phyloP scores from a whole-genome alignment of 2,113 vertebrate genomes.

The Sciurus niger region DNA sequence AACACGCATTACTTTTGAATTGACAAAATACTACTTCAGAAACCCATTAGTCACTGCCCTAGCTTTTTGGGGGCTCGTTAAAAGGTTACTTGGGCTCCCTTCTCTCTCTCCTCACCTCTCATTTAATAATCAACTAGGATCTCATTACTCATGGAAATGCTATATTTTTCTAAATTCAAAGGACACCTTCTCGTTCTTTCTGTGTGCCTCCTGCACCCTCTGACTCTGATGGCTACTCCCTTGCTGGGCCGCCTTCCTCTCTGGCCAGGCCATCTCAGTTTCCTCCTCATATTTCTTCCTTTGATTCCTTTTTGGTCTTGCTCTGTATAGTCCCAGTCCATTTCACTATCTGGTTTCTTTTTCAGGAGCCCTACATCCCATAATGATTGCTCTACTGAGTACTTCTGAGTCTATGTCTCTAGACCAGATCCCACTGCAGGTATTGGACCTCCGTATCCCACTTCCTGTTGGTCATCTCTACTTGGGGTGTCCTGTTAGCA shows the following conservation, averaged over 20 bases:
- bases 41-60: not conserved
- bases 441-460: not conserved
- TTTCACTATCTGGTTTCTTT: not conserved
- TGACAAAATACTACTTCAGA: not conserved
- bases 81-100: not conserved
- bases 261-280: not conserved
- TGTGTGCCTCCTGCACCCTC: not conserved
- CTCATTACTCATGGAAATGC: not conserved
- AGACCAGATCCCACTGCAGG: not conserved
- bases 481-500: not conserved
- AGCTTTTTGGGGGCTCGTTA: not conserved
- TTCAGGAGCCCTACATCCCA: not conserved
- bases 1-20: not conserved
- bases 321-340: not conserved
- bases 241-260: not conserved
- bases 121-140: not conserved
- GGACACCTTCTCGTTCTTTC: not conserved
- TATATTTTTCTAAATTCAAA: conserved; percentile 34
- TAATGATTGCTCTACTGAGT: not conserved
- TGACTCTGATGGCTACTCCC: not conserved
- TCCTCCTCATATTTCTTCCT: not conserved
- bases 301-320: not conserved
- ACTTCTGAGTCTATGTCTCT: not conserved
- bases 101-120: not conserved
- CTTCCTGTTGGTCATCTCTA: not conserved